Evolutionary conservation across 2,113 vertebrate genomes (phyloP).

Genomic region (Bubo blakistoni): DNA sequence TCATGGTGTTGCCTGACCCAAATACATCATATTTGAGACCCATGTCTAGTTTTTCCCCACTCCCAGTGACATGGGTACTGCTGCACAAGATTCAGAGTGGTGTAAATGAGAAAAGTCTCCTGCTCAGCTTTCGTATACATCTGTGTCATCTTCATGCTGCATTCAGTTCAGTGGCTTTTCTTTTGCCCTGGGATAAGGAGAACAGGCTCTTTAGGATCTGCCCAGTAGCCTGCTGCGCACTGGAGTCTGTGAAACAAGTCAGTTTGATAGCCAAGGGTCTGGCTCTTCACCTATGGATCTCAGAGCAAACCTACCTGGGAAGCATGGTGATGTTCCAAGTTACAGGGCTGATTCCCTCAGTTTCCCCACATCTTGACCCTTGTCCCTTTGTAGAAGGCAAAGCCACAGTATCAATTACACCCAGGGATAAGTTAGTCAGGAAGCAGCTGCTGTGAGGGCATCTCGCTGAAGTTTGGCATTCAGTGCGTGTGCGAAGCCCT

Average conservation of each 20-base stretch:
- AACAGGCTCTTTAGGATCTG: background rate
- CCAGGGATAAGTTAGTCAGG: background rate
- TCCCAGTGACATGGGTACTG: background rate
- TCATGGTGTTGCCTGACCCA: background rate
- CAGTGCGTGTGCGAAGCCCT: background rate
- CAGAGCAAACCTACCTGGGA: background rate
- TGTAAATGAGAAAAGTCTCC: background rate
- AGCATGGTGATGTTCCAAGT: background rate
- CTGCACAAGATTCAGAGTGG: background rate
- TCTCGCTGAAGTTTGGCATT: background rate
- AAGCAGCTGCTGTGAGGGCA: background rate
- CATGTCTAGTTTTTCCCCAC: background rate
- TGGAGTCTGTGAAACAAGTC: background rate
- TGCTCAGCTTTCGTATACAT: background rate
- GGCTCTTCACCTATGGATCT: background rate
- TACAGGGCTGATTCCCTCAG: background rate
- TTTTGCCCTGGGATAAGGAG: background rate
- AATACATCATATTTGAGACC: background rate
- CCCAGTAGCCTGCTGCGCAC: background rate
- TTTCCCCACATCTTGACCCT: background rate
- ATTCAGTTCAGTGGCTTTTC: background rate
- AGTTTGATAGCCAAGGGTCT: background rate
- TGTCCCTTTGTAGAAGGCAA: background rate
- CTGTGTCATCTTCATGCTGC: background rate
- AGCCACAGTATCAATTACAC: background rate